Conservation (phyloP, 2,888 invertebrate species). For the Harpalus rubripes region DNA sequence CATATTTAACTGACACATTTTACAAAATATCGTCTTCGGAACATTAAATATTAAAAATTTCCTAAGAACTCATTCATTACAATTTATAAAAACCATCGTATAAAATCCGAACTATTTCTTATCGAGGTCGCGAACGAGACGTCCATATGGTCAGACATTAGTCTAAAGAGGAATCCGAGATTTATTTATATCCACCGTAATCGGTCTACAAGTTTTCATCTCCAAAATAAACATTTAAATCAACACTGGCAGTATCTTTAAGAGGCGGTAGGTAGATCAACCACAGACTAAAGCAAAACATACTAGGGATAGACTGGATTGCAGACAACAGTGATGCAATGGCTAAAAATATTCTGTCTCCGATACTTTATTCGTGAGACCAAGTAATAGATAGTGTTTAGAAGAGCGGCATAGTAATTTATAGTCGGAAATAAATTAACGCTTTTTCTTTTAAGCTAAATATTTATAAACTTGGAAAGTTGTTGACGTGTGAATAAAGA, state of each 20-base stretch:
- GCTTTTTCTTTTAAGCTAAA: conserved; percentile 13
- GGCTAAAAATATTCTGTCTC: conserved; percentile 9
- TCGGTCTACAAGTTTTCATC: conserved; percentile 22
- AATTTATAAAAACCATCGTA: background rate
- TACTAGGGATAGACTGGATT: conserved; percentile 1
- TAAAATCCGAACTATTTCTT: background rate
- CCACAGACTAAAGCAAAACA: conserved; percentile 8
- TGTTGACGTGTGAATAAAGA: conserved; percentile 23
- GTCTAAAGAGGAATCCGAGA: conserved; percentile 19
- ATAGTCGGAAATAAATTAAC: conserved; percentile 15
- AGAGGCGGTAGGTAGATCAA: conserved; percentile 25
- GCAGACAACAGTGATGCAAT: conserved; percentile 16
- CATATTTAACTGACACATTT: conserved; percentile 3
- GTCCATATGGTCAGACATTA: conserved; percentile 34
- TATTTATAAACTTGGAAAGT: conserved; percentile 4
- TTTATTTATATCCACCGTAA: conserved; percentile 40
- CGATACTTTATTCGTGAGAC: conserved; percentile 6
- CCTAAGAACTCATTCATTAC: background rate
- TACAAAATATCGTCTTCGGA: background rate
- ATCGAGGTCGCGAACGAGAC: conserved; percentile 19
- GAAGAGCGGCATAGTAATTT: background rate
- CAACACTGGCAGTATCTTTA: conserved; percentile 4
- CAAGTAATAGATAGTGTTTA: background rate
- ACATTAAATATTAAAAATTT: background rate
- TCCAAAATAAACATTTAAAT: conserved; percentile 54